Base-by-base conservation (phyloP, 2,113 vertebrate genomes). In the Damaliscus lunatus region DNA sequence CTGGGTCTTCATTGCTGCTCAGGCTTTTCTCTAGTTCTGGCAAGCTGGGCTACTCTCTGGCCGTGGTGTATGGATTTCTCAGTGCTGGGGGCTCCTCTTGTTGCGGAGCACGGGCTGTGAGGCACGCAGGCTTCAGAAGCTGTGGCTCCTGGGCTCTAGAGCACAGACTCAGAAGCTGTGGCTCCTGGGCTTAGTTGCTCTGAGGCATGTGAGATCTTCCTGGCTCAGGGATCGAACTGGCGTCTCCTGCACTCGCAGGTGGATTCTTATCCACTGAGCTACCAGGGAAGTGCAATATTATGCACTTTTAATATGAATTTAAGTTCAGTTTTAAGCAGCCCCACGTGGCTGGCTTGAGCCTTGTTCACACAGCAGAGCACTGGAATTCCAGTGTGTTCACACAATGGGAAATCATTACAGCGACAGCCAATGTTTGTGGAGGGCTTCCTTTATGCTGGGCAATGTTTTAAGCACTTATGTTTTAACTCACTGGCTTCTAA, bases 331-430 rank as follows among this genome's bases (percentile, higher is more conserved):
- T 64, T 25, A 36, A 80, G 15, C 7, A 43, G 6, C 53, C 50
- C 40, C 36, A 1, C 0, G 31, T 81, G 87, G 40, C 78, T 36
- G 84, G 67, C 67, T 74, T 74, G 67, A 74, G 36, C 10, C 2
- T n/a, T 33, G 55, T 46, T 71, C 33, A 17, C 7, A 31, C 16
- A 40, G 84, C 36, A 16, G 14, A 53, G 4, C 17, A 0, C 12
- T 29, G 71, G 12, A 19, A 9, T 1, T 10, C 1, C 0, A 3
- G 27, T 2, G 0, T 23, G 3, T 7, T 17, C 83, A 33, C 74
- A 19, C 12, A 7, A 0, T 17, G 46, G 64, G 11, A 71, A 33
- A 29, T 48, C 25, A 4, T 27, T 4, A 4, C 0, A 17, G 55
- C 8, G 2, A 12, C 0, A 9, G 53, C 4, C 1, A 12, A 2